phyloP scores from a whole-genome alignment of 1,140 invertebrate genomes.

The Drosophila watanabei region DNA sequence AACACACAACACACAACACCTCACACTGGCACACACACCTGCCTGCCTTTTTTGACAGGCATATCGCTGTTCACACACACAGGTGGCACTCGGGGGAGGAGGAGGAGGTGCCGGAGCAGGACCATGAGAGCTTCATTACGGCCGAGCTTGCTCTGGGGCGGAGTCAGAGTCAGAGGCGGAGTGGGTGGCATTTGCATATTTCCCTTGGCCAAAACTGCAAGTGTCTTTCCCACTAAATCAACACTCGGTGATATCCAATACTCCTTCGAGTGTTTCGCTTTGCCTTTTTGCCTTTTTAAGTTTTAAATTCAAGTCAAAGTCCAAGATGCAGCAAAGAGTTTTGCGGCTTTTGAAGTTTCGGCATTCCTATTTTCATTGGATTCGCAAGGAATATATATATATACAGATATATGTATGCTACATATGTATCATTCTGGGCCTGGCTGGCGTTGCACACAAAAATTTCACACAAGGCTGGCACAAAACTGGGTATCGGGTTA shows the following conservation, averaged over 20 bases:
- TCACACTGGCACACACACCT: slow-evolving; percentile 4
- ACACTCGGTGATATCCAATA: slow-evolving; percentile 68
- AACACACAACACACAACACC: slow-evolving; percentile 19
- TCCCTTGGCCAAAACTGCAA: slow-evolving; percentile 11
- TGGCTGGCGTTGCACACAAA: slow-evolving; percentile 39
- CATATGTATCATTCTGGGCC: slow-evolving; percentile 1
- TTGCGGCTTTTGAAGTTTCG: slow-evolving; percentile 53
- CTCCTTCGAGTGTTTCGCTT: slow-evolving; percentile 24
- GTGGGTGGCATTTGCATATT: slow-evolving; percentile 51
- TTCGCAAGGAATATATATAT: slow-evolving; percentile 18
- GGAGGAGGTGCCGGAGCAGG: neutral
- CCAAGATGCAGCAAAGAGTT: slow-evolving; percentile 45
- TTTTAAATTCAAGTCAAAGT: slow-evolving; percentile 56
- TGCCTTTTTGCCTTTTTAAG: slow-evolving; percentile 52
- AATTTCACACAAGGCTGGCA: slow-evolving; percentile 75
- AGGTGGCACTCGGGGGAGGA: slow-evolving; percentile 5
- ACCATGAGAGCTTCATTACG: slow-evolving; percentile 47
- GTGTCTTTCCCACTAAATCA: slow-evolving; percentile 22
- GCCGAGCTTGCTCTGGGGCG: slow-evolving; percentile 30
- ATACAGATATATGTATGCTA: neutral
- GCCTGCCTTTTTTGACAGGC: slow-evolving; percentile 9
- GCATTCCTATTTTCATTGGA: slow-evolving; percentile 41
- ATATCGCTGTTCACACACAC: slow-evolving; percentile 25
- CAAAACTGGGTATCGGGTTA: slow-evolving; percentile 64
- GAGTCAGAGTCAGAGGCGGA: slow-evolving; percentile 9